These are phyloP conservation scores for Dendrolimus pini DNA, from an alignment of 2,888 invertebrate species.

Conservation along the genomic window DNA sequence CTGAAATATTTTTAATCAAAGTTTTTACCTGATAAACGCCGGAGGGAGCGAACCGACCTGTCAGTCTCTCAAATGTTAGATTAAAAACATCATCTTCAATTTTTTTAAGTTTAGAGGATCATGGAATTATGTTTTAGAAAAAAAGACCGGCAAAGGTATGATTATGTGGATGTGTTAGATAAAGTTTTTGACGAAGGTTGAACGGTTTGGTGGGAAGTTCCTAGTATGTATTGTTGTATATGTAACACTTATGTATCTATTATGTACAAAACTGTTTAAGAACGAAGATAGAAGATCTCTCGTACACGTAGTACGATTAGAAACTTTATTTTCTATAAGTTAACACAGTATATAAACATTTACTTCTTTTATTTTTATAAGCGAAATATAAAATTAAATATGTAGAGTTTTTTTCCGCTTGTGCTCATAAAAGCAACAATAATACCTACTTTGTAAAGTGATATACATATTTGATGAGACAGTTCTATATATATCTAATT, in stretches of 20 bases:
- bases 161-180: slow-evolving; percentile 69
- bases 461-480: too few species aligned
- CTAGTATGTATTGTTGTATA: slow-evolving; percentile 32
- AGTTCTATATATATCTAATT: too few species aligned
- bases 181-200: slow-evolving; percentile 73
- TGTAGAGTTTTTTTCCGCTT: too few species aligned
- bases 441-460: too few species aligned
- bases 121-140: slow-evolving; percentile 56
- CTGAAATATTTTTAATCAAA: slow-evolving; percentile 75
- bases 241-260: slow-evolving; percentile 3
- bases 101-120: slow-evolving; percentile 71
- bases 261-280: too few species aligned
- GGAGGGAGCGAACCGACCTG: slow-evolving; percentile 64
- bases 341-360: too few species aligned
- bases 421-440: too few species aligned
- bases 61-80: slow-evolving; percentile 74
- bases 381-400: too few species aligned
- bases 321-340: too few species aligned
- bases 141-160: slow-evolving; percentile 42
- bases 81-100: slow-evolving; percentile 63
- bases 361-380: too few species aligned
- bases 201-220: slow-evolving; percentile 30
- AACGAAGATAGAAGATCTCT: too few species aligned
- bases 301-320: too few species aligned
- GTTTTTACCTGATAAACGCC: slow-evolving; percentile 64